These are phyloP conservation scores for Exocentrus adspersus DNA, from an alignment of 2,888 invertebrate genomes.

Conservation along the genomic window DNA sequence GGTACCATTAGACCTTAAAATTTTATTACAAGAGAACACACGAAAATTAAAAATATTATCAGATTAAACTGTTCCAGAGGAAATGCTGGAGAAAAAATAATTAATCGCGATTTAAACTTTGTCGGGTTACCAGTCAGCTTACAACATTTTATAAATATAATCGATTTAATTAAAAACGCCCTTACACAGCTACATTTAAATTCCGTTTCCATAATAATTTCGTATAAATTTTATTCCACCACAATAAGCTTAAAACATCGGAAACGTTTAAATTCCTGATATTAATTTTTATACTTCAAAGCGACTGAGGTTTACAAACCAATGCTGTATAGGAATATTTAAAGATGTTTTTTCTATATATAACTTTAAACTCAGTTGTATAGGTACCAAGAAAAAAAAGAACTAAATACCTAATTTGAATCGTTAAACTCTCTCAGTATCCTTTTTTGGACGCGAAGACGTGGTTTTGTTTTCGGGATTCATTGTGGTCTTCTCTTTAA, in stretches of 20 bases:
- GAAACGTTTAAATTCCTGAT: neutral
- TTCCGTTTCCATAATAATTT: conserved; percentile 8
- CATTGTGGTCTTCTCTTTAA: too few species aligned
- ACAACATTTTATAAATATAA: conserved; percentile 22
- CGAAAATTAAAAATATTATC: neutral
- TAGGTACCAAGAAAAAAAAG: too few species aligned
- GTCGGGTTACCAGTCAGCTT: conserved; percentile 1
- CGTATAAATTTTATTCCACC: conserved; percentile 16
- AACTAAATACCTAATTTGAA: too few species aligned
- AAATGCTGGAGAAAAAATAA: conserved; percentile 16
- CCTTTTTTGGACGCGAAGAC: too few species aligned
- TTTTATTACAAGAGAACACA: neutral
- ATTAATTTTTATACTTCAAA: neutral
- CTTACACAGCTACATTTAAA: conserved; percentile 19
- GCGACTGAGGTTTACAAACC: too few species aligned
- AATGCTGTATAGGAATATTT: too few species aligned
- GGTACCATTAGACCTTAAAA: neutral
- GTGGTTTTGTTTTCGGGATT: too few species aligned
- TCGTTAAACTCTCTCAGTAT: too few species aligned
- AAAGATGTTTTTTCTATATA: too few species aligned
- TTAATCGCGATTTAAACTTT: conserved; percentile 19
- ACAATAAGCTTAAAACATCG: neutral
- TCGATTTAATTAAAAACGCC: conserved; percentile 20
- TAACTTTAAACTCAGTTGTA: too few species aligned
- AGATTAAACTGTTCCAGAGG: neutral